A percentile compares a stretch with the other conserved stretches of the same genome.
Conservation (phyloP, 2,113 vertebrate species). For the Pipa parva region DNA sequence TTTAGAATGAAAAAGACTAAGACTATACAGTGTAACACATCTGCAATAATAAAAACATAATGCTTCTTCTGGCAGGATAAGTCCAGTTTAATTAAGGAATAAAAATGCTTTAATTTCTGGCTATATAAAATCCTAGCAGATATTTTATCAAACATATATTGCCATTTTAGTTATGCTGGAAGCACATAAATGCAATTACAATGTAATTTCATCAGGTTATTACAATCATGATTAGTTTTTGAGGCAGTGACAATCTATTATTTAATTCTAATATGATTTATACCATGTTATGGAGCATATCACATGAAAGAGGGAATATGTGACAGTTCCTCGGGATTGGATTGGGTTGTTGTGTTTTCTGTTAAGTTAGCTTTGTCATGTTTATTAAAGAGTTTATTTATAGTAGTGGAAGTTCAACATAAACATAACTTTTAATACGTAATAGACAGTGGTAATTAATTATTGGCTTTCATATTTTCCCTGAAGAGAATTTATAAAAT, state of each 20-base stretch:
- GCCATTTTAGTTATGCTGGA: background rate
- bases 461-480: no score
- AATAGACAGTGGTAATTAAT: no score
- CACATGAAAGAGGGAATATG: background rate
- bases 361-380: no score
- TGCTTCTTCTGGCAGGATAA: slow-evolving; percentile 23
- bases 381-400: no score
- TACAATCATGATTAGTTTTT: slow-evolving; percentile 7
- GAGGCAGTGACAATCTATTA: background rate
- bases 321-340: background rate
- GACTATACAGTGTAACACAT: slow-evolving; percentile 28
- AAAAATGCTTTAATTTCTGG: slow-evolving; percentile 28
- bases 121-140: slow-evolving; percentile 16
- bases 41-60: slow-evolving; percentile 38
- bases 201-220: slow-evolving; percentile 12
- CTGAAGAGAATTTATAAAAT: no score
- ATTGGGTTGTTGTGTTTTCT: no score
- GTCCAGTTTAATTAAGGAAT: slow-evolving; percentile 38
- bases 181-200: slow-evolving; percentile 20
- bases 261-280: background rate
- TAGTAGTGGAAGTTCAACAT: no score
- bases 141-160: slow-evolving; percentile 39
- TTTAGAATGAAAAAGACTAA: slow-evolving; percentile 9
- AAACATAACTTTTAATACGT: no score
- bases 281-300: background rate